Evolutionary conservation across 1,140 invertebrate genomes (phyloP), one percentile per base, ranked within the genome.

Genomic region (Bombus confusus): DNA sequence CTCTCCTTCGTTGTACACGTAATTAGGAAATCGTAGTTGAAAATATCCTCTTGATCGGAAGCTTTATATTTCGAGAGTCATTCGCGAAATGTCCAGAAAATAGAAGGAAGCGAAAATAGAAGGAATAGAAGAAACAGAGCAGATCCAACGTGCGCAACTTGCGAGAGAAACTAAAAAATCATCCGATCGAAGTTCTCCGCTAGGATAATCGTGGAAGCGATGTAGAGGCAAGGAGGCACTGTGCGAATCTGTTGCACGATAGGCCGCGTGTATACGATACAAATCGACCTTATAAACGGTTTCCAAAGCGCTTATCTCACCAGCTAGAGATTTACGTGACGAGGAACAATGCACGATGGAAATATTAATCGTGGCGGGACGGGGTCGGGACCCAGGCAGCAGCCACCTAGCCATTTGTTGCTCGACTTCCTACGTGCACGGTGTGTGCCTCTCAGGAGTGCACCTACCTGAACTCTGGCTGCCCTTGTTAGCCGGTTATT

Each of bases 291-390:
- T 90, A 90, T 85, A 89, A 89, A 89, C 83, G 89, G 75, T 90
- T 90, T 90, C 88, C 85, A 89, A 82, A 81, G 82, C 57, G 89
- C 87, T 89, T 90, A 90, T 90, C 89, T 89, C 79, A 64, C 57
- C 75, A 69, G 31, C 64, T 59, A 92, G 91, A 92, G 92, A 92
- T 93, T 92, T 92, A 92, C 90, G 89, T 88, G 89, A 88, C 85
- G 86, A 90, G 88, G 90, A 91, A 93, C 92, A 92, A 92, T 92
- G 86, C 88, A 85, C 87, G 90, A 92, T 92, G 91, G 91, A 93
- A 93, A 92, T 93, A 92, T 93, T 91, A 93, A 93, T 93, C 87
- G 86, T 72, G 81, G 80, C 84, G 80, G 86, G 83, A 86, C 85
- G 83, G 87, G 86, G 82, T 87, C 90, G 79, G 83, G 83, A 89